These are phyloP conservation scores for Epizoanthus stellaris DNA, from an alignment of 92 coral and sea anemone genomes.

Conservation along the genomic window DNA sequence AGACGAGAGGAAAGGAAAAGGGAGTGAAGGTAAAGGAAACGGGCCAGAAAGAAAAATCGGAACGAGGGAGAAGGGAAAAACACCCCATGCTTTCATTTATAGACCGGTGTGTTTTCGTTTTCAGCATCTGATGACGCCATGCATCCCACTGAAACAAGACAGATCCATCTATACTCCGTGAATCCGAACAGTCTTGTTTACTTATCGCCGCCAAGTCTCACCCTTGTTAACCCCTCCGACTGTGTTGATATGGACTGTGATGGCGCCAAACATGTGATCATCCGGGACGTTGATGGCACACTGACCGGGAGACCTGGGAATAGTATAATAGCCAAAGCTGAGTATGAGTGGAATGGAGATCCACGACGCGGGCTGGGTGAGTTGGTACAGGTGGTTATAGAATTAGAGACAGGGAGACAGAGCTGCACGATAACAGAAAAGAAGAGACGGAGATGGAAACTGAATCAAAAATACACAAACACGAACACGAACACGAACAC, in stretches of 20 bases:
- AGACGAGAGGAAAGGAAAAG: too few relatives aligned
- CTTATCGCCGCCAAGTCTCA: constrained; percentile 63
- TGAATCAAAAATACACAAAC: too few relatives aligned
- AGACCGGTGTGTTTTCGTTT: too few relatives aligned
- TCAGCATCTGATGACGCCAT: constrained; percentile 63
- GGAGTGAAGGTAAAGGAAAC: too few relatives aligned
- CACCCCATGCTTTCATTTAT: too few relatives aligned
- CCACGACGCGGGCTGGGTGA: constrained; percentile 85
- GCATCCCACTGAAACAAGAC: constrained; percentile 68
- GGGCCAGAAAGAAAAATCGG: too few relatives aligned
- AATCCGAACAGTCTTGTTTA: constrained; percentile 57
- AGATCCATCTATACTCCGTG: constrained; percentile 43
- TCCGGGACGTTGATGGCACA: constrained; percentile 83
- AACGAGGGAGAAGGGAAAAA: too few relatives aligned
- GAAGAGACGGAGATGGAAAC: too few relatives aligned
- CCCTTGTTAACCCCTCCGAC: constrained; percentile 85
- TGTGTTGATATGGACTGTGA: constrained; percentile 98
- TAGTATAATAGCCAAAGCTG: constrained; percentile 83
- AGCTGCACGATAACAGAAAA: too few relatives aligned
- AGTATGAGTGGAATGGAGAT: constrained; percentile 90
- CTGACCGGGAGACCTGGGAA: constrained; percentile 79
- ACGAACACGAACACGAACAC: too few relatives aligned
- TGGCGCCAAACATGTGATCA: constrained; percentile 76
- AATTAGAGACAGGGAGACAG: too few relatives aligned
- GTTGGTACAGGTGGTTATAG: not conserved